These are phyloP conservation scores for Sinodicranocentrus sp. DNA, from an alignment of 2,888 invertebrate species.

Conservation along the genomic window DNA sequence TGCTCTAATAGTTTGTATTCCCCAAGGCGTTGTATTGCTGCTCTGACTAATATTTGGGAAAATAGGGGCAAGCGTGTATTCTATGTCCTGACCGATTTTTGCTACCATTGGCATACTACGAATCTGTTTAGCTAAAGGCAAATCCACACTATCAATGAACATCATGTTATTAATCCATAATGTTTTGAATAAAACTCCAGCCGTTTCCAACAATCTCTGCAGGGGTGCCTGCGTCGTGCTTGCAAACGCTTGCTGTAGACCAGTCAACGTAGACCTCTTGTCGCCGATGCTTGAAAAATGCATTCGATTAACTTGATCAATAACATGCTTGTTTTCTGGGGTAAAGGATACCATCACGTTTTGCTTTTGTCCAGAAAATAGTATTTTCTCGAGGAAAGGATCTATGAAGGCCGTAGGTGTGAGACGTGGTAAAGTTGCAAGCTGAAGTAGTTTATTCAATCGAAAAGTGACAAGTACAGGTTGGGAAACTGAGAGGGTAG, in stretches of 20 bases:
- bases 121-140: neutral
- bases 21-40: no score
- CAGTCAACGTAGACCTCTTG: constrained; percentile 34
- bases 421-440: no score
- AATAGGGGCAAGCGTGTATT: neutral
- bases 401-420: constrained; percentile 43
- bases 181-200: constrained; percentile 24
- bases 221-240: constrained; percentile 1
- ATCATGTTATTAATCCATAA: constrained; percentile 50
- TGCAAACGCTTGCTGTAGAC: constrained; percentile 36
- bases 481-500: no score
- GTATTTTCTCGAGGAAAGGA: constrained; percentile 5
- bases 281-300: constrained; percentile 13
- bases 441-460: no score
- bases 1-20: constrained; percentile 28
- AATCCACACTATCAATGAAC: constrained; percentile 7
- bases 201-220: neutral
- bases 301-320: constrained; percentile 25
- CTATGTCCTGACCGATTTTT: constrained; percentile 19
- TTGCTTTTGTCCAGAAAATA: constrained; percentile 14
- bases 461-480: no score
- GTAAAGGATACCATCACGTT: constrained; percentile 53
- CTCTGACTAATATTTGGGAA: neutral
- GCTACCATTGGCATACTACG: constrained; percentile 29
- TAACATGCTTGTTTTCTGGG: constrained; percentile 30